These are phyloP conservation scores for Batillaria attramentaria DNA, from an alignment of 1,140 invertebrate genomes.

Conservation along the genomic window DNA sequence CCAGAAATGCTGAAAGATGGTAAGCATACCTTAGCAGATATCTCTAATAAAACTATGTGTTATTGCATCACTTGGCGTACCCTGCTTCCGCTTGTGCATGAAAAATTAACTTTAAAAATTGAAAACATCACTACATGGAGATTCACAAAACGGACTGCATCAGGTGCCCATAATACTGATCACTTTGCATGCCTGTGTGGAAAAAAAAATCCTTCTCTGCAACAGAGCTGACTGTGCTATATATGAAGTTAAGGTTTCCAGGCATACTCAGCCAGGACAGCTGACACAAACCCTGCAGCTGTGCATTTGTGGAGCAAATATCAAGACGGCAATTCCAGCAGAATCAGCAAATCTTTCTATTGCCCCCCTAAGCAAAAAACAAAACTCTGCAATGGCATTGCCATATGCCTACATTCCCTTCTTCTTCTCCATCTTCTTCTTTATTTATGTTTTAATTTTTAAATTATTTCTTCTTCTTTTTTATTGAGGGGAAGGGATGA, in stretches of 20 bases:
- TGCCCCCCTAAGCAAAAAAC: no score
- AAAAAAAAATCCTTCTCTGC: no score
- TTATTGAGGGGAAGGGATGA: no score
- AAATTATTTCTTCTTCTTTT: no score
- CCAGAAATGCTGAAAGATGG: slow-evolving; percentile 77
- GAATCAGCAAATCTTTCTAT: no score
- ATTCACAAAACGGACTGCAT: neutral
- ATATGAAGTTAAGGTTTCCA: no score
- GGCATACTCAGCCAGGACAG: no score
- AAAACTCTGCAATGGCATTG: no score
- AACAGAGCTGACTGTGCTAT: neutral
- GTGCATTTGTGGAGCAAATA: no score
- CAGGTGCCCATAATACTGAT: neutral
- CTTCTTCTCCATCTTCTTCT: neutral
- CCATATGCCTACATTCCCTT: no score
- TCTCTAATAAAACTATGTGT: neutral
- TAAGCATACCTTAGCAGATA: neutral
- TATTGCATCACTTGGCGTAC: neutral
- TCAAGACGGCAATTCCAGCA: no score
- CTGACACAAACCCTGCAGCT: no score
- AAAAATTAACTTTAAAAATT: neutral
- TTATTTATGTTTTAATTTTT: neutral
- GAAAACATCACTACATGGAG: neutral
- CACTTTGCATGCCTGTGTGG: neutral
- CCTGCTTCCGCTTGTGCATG: neutral